Base-by-base conservation (phyloP, 2,797 vertebrate species). In the Epinephelus malabaricus region DNA sequence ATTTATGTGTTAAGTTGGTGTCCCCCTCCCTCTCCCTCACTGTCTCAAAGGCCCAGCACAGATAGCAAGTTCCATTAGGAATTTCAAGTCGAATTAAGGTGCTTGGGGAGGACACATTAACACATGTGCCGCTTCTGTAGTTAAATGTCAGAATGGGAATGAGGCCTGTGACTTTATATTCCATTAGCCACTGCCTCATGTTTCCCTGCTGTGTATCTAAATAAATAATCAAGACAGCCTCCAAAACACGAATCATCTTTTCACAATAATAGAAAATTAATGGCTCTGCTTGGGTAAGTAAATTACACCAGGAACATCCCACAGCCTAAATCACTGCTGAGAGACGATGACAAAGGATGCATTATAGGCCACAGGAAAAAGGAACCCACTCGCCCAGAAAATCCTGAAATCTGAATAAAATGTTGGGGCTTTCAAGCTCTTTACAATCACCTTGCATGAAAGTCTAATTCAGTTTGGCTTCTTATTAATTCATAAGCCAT, bases 401-500 rank as follows among this genome's bases (percentile, higher is more conserved):
- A 95, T 90, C 63, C 69, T 74, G 84, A 91, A 94, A 94, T 95
- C 92, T 92, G 92, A 96, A 95, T 95, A 94, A 95, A 95, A 95
- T 86, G 93, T 74, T 56, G 75, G 79, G 88, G 86, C 90, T 92
- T 88, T 90, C 91, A 91, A 89, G 92, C 92, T 91, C 92, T 92
- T 93, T 86, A 89, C 91, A 80, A 93, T 95, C 94, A 95, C 94
- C 93, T 94, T 92, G 92, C 94, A 93, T 95, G 90, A 93, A 95
- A 95, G 90, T 94, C 93, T 87, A 94, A 95, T 95, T 94, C 93
- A 90, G 92, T 94, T 94, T 93, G 90, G 90, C 91, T 92, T 84
- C 88, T 96, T 95, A 95, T 93, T 96, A 95, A 96, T 96, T 96
- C 90, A 96, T 96, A 94, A 95, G 90, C 95, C 95, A 95, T 96